Evolutionary conservation across 2,797 vertebrate species (phyloP).

Genomic region (Knipowitschia caucasica): DNA sequence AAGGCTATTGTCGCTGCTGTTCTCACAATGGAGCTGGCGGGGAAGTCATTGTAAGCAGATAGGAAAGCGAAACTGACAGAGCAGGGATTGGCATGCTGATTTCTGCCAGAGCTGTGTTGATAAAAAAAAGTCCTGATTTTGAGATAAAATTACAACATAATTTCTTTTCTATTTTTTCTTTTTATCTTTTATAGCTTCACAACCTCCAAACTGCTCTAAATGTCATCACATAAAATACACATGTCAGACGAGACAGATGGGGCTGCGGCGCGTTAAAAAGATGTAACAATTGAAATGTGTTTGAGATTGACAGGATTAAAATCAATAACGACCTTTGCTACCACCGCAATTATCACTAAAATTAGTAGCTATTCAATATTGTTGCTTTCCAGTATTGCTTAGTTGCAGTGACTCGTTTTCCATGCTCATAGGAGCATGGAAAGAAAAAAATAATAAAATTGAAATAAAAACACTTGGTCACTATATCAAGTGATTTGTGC

Average conservation of each 20-base stretch:
- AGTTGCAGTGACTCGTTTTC: background rate
- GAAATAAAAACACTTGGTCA: too few relatives aligned
- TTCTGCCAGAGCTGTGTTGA: constrained; percentile 1
- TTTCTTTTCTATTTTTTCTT: background rate
- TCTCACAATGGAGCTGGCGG: constrained; percentile 18
- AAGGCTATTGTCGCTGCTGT: background rate
- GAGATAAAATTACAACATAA: constrained; percentile 8
- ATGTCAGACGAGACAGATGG: background rate
- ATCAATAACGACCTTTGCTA: constrained; percentile 1
- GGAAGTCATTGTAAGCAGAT: constrained; percentile 5
- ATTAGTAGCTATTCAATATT: background rate
- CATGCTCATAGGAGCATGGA: background rate
- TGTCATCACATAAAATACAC: constrained; percentile 11
- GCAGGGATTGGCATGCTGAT: constrained; percentile 10
- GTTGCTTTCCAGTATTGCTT: background rate
- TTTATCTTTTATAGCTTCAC: constrained; percentile 12
- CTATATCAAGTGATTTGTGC: too few relatives aligned
- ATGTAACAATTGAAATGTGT: background rate
- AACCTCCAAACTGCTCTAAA: constrained; percentile 8
- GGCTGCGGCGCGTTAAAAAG: background rate
- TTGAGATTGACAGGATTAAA: background rate
- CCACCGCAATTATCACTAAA: background rate
- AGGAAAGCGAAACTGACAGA: constrained; percentile 7
- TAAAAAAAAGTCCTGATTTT: constrained; percentile 11
- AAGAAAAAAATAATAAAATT: too few relatives aligned